phyloP scores from a whole-genome alignment of 2,888 invertebrate genomes.

The Scaptomyza cyrtandrae region DNA sequence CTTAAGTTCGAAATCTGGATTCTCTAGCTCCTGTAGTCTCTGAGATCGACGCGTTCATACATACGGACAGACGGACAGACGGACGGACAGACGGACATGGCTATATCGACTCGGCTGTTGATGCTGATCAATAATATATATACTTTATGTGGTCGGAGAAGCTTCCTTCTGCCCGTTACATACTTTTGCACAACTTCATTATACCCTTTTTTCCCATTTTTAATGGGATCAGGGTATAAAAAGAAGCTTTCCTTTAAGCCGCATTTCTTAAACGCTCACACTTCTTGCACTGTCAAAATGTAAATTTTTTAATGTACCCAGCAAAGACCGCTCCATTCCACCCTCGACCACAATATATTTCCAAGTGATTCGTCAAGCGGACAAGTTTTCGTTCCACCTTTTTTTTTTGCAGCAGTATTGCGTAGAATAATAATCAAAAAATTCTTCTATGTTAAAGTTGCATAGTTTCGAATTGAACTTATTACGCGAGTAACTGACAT shows the following conservation, averaged over 20 bases:
- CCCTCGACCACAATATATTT: slow-evolving; percentile 8
- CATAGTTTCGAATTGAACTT: slow-evolving; percentile 4
- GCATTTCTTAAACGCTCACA: slow-evolving; percentile 15
- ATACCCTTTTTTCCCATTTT: too few relatives aligned
- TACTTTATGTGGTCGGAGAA: too few relatives aligned
- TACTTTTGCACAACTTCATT: too few relatives aligned
- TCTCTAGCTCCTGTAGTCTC: too few relatives aligned
- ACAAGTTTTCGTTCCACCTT: slow-evolving; percentile 10
- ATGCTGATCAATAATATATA: too few relatives aligned
- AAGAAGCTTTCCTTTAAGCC: not conserved
- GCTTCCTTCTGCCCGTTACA: too few relatives aligned
- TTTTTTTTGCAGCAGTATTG: not conserved
- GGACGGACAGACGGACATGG: too few relatives aligned
- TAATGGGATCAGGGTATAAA: too few relatives aligned
- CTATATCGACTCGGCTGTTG: too few relatives aligned
- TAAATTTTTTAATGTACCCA: slow-evolving; percentile 33
- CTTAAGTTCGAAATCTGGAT: too few relatives aligned
- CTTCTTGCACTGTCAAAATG: slow-evolving; percentile 32
- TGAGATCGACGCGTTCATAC: too few relatives aligned
- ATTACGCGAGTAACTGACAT: slow-evolving; percentile 3
- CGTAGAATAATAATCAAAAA: slow-evolving; percentile 18
- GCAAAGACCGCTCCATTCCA: slow-evolving; percentile 22
- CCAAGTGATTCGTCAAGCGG: slow-evolving; percentile 17
- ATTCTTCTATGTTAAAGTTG: slow-evolving; percentile 21
- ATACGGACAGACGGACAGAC: too few relatives aligned